phyloP scores from a whole-genome alignment of 2,888 invertebrate species.

The Mellilla xanthometata region DNA sequence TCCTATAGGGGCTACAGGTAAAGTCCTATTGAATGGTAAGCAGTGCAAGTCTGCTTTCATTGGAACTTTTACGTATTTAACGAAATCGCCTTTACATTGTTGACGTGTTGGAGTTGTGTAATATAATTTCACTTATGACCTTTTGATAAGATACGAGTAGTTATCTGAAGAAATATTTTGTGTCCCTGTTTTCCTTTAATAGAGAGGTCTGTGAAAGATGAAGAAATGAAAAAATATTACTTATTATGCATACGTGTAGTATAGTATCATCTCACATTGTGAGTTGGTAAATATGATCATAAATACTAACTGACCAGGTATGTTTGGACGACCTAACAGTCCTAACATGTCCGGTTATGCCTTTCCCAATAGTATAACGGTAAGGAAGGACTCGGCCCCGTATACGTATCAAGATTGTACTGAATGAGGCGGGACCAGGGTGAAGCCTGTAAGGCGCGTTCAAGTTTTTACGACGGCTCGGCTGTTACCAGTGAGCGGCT shows the following conservation, averaged over 20 bases:
- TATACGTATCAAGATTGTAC: conserved; percentile 26
- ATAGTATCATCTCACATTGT: too few species aligned
- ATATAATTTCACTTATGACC: conserved; percentile 8
- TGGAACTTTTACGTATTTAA: conserved; percentile 7
- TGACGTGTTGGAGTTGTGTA: not conserved
- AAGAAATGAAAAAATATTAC: too few species aligned
- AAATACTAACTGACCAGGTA: too few species aligned
- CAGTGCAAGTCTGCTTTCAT: conserved; percentile 2
- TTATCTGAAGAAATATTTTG: not conserved
- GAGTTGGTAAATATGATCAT: too few species aligned
- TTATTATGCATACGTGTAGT: too few species aligned
- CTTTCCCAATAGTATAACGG: conserved; percentile 15
- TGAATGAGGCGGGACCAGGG: conserved; percentile 21
- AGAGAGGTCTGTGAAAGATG: too few species aligned
- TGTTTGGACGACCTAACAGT: too few species aligned
- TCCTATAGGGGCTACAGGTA: conserved; percentile 23
- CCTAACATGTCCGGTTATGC: not conserved
- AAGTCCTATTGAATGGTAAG: conserved; percentile 11
- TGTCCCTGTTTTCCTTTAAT: too few species aligned
- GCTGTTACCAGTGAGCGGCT: conserved; percentile 36
- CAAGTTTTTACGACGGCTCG: conserved; percentile 51
- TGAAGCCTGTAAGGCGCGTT: conserved; percentile 39
- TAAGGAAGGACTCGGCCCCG: conserved; percentile 2
- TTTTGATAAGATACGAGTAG: conserved; percentile 10
- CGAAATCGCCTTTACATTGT: conserved; percentile 1